A percentile compares a stretch with the other conserved stretches of the same genome.
phyloP scores from a whole-genome alignment of 2,113 vertebrate species.

The Oryzias woworae region DNA sequence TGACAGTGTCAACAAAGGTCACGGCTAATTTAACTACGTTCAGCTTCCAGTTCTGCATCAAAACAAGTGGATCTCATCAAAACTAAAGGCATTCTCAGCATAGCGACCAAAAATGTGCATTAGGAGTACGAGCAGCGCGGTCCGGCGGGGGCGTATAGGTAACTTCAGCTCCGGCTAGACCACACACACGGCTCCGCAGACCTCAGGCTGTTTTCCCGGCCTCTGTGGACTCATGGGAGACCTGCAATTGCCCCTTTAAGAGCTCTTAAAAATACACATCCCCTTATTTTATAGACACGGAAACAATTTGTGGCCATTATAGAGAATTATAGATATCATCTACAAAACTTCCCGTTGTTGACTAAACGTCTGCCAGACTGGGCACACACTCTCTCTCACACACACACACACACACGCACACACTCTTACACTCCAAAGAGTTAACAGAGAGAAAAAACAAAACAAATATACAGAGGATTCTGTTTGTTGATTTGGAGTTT shows the following conservation, averaged over 20 bases:
- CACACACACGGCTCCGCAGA: constrained; percentile 83
- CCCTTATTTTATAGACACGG: constrained; percentile 86
- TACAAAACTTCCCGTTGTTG: constrained; percentile 72
- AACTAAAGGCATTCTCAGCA: too few species aligned
- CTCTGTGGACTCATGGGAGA: constrained; percentile 81
- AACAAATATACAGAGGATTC: constrained; percentile 61
- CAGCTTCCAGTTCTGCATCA: too few species aligned
- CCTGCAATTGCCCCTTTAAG: constrained; percentile 80
- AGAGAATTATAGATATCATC: constrained; percentile 86
- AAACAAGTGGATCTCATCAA: too few species aligned
- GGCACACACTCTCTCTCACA: constrained; percentile 37
- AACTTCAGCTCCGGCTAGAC: constrained; percentile 68
- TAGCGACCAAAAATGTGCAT: too few species aligned
- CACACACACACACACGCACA: constrained; percentile 26
- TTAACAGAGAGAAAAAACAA: constrained; percentile 52
- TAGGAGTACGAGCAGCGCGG: constrained; percentile 23
- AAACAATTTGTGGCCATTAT: constrained; percentile 90
- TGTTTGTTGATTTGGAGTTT: constrained; percentile 75
- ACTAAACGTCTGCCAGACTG: constrained; percentile 71
- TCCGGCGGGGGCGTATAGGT: constrained; percentile 24
- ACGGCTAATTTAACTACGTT: too few species aligned
- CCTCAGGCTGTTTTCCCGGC: constrained; percentile 87
- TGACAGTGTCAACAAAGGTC: too few species aligned
- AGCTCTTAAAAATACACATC: constrained; percentile 83
- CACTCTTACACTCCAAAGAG: constrained; percentile 44